Percentiles rank a stretch among this genome's conserved stretches.
These are phyloP conservation scores for Argya squamiceps DNA, from an alignment of 2,797 vertebrate genomes.

Conservation along the genomic window DNA sequence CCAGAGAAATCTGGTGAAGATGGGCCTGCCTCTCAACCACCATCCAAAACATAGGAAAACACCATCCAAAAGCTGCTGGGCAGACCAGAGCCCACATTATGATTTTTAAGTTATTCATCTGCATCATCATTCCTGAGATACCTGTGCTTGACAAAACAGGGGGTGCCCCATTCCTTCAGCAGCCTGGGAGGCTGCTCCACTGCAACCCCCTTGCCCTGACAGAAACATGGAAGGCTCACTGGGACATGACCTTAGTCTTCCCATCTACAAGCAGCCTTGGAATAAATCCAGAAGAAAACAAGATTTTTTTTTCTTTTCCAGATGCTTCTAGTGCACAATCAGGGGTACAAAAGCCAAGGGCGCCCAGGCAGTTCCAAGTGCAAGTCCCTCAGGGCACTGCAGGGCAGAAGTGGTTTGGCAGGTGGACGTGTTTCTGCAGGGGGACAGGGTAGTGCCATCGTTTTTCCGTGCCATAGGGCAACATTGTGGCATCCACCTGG, in stretches of 20 bases:
- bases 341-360: not conserved
- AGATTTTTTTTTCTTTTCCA: not conserved
- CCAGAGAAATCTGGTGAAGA: not conserved
- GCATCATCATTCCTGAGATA: not conserved
- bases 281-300: not conserved
- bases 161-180: not conserved
- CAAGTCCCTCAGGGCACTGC: fast-evolving
- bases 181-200: not conserved
- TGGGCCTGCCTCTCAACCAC: not conserved
- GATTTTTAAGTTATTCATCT: not conserved
- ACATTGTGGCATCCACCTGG: fast-evolving
- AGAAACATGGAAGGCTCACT: not conserved
- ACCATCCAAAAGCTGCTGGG: fast-evolving
- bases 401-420: fast-evolving
- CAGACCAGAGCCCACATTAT: not conserved
- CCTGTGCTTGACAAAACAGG: fast-evolving
- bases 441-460: fast-evolving
- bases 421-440: fast-evolving
- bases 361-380: fast-evolving
- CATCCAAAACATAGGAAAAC: not conserved
- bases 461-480: fast-evolving
- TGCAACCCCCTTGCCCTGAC: not conserved
- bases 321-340: not conserved
- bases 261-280: not conserved
- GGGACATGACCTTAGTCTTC: fast-evolving